A percentile compares a stretch with the other conserved stretches of the same genome.
Conservation (phyloP, 2,888 invertebrate species). For the Drosophila sordidapex region DNA sequence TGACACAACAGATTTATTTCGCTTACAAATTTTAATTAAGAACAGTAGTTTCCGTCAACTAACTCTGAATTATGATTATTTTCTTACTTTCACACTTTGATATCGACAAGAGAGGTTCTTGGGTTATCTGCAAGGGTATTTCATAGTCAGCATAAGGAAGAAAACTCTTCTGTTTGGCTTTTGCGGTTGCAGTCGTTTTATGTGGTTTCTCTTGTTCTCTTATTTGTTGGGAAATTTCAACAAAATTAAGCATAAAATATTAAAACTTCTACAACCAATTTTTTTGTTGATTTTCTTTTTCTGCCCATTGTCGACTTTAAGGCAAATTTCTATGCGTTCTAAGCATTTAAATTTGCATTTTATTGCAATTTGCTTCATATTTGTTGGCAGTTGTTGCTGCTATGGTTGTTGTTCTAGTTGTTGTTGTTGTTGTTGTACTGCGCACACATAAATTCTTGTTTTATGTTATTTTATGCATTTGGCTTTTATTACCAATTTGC, state of each 20-base stretch:
- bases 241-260: constrained; percentile 76
- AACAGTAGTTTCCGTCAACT: neutral
- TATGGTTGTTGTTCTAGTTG: constrained; percentile 3
- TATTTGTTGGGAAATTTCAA: constrained; percentile 52
- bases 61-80: too few species aligned
- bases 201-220: constrained; percentile 33
- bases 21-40: neutral
- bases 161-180: constrained; percentile 2
- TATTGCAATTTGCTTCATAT: constrained; percentile 79
- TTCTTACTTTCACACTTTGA: neutral
- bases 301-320: constrained; percentile 54
- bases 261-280: constrained; percentile 52
- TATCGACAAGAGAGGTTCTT: neutral
- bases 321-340: constrained; percentile 44
- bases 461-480: constrained; percentile 78
- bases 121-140: neutral
- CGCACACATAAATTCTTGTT: constrained; percentile 73
- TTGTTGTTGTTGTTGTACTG: constrained; percentile 22
- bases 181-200: constrained; percentile 19
- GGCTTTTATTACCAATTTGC: constrained; percentile 74
- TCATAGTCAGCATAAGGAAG: neutral
- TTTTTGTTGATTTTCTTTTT: neutral
- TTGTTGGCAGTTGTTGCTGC: constrained; percentile 33
- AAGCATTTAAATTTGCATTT: constrained; percentile 75
- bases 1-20: neutral